A percentile compares a stretch with the other conserved stretches of the same genome.
phyloP scores from a whole-genome alignment of 2,888 invertebrate species.

The Creontiades dilutus region DNA sequence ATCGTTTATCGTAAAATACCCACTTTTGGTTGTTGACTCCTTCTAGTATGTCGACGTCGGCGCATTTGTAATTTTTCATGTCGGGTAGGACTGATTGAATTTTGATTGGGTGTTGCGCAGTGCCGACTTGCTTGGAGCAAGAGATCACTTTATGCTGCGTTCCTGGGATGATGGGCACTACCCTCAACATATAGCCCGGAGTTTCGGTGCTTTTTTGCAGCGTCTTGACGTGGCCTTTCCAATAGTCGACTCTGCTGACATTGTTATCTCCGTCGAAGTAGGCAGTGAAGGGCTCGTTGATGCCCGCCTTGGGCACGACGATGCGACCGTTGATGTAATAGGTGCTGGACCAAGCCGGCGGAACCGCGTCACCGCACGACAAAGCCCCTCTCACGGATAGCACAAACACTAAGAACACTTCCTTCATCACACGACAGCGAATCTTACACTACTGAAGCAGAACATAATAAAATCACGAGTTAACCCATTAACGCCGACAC shows the following conservation, averaged over 20 bases:
- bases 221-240: constrained; percentile 94
- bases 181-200: constrained; percentile 87
- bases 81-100: constrained; percentile 91
- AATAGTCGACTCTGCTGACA: constrained; percentile 94
- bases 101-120: constrained; percentile 81
- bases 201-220: constrained; percentile 86
- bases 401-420: neutral
- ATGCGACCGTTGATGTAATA: constrained; percentile 89
- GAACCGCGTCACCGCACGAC: neutral
- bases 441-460: constrained; percentile 16
- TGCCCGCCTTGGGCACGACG: constrained; percentile 95
- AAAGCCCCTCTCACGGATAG: neutral
- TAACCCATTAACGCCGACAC: neutral
- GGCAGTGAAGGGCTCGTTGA: constrained; percentile 93
- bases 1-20: constrained; percentile 84
- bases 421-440: constrained; percentile 34
- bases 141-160: constrained; percentile 84
- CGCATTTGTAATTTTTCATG: constrained; percentile 84
- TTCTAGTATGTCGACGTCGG: constrained; percentile 85
- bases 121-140: constrained; percentile 92
- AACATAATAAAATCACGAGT: constrained; percentile 3
- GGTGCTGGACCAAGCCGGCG: constrained; percentile 84
- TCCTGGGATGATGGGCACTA: constrained; percentile 92
- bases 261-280: constrained; percentile 89
- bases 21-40: constrained; percentile 89